These are phyloP conservation scores for Epicauta chinensis DNA, from an alignment of 1,140 invertebrate genomes.

Conservation along the genomic window DNA sequence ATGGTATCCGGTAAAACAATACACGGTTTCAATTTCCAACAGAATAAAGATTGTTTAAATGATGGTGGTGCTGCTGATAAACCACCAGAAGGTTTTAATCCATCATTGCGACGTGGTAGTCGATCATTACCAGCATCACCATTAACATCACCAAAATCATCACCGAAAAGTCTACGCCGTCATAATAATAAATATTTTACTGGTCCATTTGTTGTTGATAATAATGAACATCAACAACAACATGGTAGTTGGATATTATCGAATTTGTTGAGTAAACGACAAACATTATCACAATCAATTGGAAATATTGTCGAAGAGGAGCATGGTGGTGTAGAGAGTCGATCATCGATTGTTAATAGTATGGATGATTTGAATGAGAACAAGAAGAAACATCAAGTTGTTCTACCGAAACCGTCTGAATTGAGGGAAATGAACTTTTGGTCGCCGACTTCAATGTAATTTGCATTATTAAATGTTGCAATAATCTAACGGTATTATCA, in stretches of 20 bases:
- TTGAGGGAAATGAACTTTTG: slow-evolving; percentile 77
- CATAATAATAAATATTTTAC: slow-evolving; percentile 49
- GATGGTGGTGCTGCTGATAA: background rate
- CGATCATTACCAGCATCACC: slow-evolving; percentile 65
- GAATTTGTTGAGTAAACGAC: slow-evolving; percentile 43
- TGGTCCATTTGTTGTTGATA: slow-evolving; percentile 38
- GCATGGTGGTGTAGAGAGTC: slow-evolving; percentile 23
- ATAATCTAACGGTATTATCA: no score
- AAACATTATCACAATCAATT: slow-evolving; percentile 45
- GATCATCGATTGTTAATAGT: slow-evolving; percentile 16
- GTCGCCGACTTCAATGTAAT: slow-evolving; percentile 74
- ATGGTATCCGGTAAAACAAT: slow-evolving; percentile 54
- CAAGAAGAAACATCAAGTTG: slow-evolving; percentile 30
- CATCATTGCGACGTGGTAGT: slow-evolving; percentile 51
- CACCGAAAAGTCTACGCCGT: slow-evolving; percentile 51
- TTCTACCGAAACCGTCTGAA: slow-evolving; percentile 62
- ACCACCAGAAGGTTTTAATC: slow-evolving; percentile 32
- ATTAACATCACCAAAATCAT: slow-evolving; percentile 51
- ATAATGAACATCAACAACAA: slow-evolving; percentile 46
- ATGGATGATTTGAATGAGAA: slow-evolving; percentile 17
- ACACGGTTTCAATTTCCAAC: slow-evolving; percentile 28
- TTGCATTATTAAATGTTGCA: background rate
- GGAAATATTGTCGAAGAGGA: slow-evolving; percentile 43
- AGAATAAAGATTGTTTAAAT: slow-evolving; percentile 30
- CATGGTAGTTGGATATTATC: slow-evolving; percentile 48